phyloP scores from a whole-genome alignment of 2,888 invertebrate genomes.

The Lochmaea crataegi region DNA sequence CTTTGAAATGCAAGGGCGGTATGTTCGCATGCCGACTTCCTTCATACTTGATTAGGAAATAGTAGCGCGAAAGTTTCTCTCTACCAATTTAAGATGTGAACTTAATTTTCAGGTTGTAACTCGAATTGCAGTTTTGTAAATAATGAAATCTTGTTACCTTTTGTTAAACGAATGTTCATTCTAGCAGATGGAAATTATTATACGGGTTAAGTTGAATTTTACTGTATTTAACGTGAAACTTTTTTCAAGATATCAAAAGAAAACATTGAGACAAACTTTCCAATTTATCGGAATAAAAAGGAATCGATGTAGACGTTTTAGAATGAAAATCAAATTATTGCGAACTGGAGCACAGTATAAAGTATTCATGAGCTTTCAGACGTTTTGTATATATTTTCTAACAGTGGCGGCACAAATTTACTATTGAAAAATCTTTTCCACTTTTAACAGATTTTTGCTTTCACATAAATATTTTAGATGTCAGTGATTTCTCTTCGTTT shows the following conservation, averaged over 20 bases:
- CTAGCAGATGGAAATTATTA: not conserved
- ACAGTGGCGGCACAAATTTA: not conserved
- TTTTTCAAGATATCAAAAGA: not conserved
- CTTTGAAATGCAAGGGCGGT: conserved; percentile 33
- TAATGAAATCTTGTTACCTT: not conserved
- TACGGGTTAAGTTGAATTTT: not conserved
- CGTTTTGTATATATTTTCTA: not conserved
- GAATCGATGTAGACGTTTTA: conserved; percentile 5
- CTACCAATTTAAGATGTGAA: conserved; percentile 32
- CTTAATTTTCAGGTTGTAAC: conserved; percentile 24
- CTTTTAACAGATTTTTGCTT: not conserved
- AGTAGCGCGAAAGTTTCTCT: conserved; percentile 29
- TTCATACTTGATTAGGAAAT: conserved; percentile 41
- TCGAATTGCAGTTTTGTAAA: conserved; percentile 11
- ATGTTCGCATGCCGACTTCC: conserved; percentile 33
- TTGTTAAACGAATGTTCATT: not conserved
- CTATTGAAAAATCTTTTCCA: not conserved
- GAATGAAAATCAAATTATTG: conserved; percentile 30
- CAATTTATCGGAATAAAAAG: not conserved
- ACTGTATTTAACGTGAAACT: not conserved
- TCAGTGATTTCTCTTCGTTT: not conserved
- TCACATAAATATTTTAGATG: not conserved
- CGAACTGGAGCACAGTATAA: conserved; percentile 9
- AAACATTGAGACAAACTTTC: not conserved
- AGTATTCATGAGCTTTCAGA: conserved; percentile 5